Base-by-base conservation (phyloP, 2,113 vertebrate species). In the Neoarius graeffei region DNA sequence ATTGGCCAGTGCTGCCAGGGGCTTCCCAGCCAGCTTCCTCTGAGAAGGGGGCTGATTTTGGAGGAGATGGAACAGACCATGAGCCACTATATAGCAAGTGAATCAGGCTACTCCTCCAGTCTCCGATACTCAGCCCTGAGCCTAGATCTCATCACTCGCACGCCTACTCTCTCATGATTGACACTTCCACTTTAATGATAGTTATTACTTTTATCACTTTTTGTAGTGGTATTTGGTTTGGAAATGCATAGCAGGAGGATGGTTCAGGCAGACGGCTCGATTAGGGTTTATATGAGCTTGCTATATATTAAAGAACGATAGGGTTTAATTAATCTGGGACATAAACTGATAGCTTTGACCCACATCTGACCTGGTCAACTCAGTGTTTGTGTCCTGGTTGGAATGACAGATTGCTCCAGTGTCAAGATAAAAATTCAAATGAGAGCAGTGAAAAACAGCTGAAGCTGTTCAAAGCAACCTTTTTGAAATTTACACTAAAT, bases 1-100 rank as follows among this genome's bases (percentile, higher is more conserved):
- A 89, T 91, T 92, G 89, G 86, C 85, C 86, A 60, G 60, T 66
- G 13, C 83, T 81, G 62, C 74, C 10, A 80, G 76, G 86, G 85
- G 81, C 88, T 67, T 89, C 88, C 82, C 82, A 67, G 73, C 35
- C 83, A 59, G 79, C 84, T 90, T 74, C 90, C 71, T 89, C 76
- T 89, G 86, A 86, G 69, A 50, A 35, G n/a, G 87, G 23, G 30
- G 59, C n/a, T 84, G 88, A 90, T 89, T 92, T 88, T 79, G 35
- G 81, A 82, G 81, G 48, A 86, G 71, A 42, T 48, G 42, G 64
- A 86, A 83, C 62, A 73, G 83, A 48, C 35, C 86, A 50, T 73
- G 85, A 86, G 27, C 50, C 64, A 30, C 66, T 74, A 20, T 30
- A 35, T 87, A 57, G 80, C n/a, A 81, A 25, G 56, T 48, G 83